Conservation (phyloP, 2,888 invertebrate species). For the Halictus quadricinctus region DNA sequence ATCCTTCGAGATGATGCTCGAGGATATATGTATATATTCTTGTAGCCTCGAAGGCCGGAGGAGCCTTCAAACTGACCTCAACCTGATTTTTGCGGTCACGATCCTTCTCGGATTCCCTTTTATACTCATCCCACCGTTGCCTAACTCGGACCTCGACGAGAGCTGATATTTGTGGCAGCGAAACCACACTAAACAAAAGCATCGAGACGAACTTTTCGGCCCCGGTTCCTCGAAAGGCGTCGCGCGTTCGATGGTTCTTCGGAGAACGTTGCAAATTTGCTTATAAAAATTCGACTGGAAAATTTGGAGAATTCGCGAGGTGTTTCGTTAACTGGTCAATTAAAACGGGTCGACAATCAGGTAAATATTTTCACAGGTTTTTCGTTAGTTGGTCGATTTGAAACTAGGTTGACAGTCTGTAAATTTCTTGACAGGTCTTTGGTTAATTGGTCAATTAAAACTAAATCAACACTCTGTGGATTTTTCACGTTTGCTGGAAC, state of each 20-base stretch:
- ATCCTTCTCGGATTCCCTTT: slow-evolving; percentile 42
- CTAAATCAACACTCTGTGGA: no score
- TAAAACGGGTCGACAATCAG: no score
- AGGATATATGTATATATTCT: slow-evolving; percentile 22
- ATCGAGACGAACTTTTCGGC: slow-evolving; percentile 22
- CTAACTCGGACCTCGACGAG: background rate
- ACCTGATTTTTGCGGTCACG: slow-evolving; percentile 52
- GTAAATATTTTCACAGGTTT: no score
- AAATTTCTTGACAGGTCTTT: no score
- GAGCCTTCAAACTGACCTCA: slow-evolving; percentile 24
- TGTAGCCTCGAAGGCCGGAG: background rate
- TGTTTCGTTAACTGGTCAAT: no score
- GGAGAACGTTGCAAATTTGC: no score
- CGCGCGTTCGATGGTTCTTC: background rate
- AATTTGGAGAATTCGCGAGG: no score
- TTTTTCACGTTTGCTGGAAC: no score
- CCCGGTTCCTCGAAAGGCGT: background rate
- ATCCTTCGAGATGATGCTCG: slow-evolving; percentile 47
- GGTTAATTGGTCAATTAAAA: no score
- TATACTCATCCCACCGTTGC: slow-evolving; percentile 31
- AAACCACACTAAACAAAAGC: slow-evolving; percentile 38
- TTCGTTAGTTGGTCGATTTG: no score
- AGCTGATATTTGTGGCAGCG: background rate
- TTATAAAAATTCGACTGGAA: no score
- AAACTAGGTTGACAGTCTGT: no score